phyloP scores from a whole-genome alignment of 2,797 vertebrate species.

The Sebastolobus altivelis region DNA sequence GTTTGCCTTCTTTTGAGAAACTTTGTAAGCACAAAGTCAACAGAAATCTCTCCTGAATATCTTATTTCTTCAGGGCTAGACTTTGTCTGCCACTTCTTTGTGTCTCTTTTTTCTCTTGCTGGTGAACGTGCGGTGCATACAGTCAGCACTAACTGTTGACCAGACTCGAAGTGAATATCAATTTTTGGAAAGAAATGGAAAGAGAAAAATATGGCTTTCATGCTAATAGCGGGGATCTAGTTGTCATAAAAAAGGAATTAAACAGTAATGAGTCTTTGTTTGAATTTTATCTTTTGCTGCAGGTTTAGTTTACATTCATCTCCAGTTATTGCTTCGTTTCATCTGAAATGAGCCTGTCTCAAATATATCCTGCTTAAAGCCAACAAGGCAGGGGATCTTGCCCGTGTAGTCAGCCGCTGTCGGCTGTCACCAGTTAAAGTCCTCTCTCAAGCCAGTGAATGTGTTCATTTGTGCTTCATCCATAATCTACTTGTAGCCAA shows the following conservation, averaged over 20 bases:
- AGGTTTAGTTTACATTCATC: slow-evolving; percentile 53
- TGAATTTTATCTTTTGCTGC: slow-evolving; percentile 36
- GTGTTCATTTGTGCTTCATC: slow-evolving; percentile 61
- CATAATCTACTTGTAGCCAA: slow-evolving; percentile 69
- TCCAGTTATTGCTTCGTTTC: slow-evolving; percentile 13
- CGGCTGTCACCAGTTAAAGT: slow-evolving; percentile 61
- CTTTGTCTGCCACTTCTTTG: slow-evolving; percentile 15
- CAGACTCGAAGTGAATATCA: slow-evolving; percentile 17
- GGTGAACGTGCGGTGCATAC: slow-evolving; percentile 8
- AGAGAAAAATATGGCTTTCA: slow-evolving; percentile 1
- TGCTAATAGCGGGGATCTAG: slow-evolving; percentile 23
- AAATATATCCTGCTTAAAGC: slow-evolving; percentile 46
- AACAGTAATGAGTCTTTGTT: slow-evolving; percentile 42
- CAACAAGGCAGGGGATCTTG: slow-evolving; percentile 46
- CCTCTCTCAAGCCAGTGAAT: slow-evolving; percentile 44
- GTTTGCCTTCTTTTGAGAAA: slow-evolving; percentile 23
- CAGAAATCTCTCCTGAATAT: slow-evolving; percentile 33
- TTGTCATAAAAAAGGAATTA: slow-evolving; percentile 42
- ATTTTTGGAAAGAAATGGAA: slow-evolving; percentile 19
- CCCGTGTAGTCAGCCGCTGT: slow-evolving; percentile 32
- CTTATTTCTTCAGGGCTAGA: slow-evolving; percentile 7
- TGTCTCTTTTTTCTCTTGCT: slow-evolving; percentile 2
- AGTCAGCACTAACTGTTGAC: slow-evolving; percentile 1
- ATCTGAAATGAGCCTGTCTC: slow-evolving; percentile 47
- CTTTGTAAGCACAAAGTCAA: slow-evolving; percentile 12